Evolutionary conservation across 2,888 invertebrate species (phyloP).

Genomic region (Caenorhabditis sp.): DNA sequence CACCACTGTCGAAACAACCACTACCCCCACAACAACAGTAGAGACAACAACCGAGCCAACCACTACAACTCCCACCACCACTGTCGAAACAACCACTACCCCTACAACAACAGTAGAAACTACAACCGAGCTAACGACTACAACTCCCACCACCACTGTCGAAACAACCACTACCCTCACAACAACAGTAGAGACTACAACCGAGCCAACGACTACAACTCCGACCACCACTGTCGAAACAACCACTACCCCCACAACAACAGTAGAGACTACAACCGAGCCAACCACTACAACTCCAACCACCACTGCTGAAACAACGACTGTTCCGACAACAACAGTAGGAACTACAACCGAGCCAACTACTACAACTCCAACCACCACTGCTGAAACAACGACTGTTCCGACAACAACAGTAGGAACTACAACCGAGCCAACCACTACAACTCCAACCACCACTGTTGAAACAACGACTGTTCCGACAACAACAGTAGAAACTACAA

Average conservation of each 20-base stretch:
- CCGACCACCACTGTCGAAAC: background rate
- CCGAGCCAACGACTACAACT: conserved; percentile 1
- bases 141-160: background rate
- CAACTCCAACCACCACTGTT: conserved; percentile 10
- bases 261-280: conserved; percentile 2
- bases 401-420: conserved; percentile 5
- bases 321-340: conserved; percentile 13
- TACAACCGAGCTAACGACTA: conserved; percentile 1
- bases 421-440: conserved; percentile 11
- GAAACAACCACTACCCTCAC: conserved; percentile 1
- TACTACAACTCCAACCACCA: conserved; percentile 3
- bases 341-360: conserved; percentile 17
- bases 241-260: conserved; percentile 4
- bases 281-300: background rate
- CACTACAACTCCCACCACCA: background rate
- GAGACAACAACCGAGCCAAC: background rate
- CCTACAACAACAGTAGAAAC: background rate
- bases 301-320: conserved; percentile 11
- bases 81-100: background rate
- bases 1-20: background rate
- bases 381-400: background rate
- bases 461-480: conserved; percentile 12
- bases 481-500: conserved; percentile 11
- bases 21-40: background rate
- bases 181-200: conserved; percentile 4